Percentiles rank a stretch among this genome's conserved stretches.
These are phyloP conservation scores for Netelia melanura DNA, from an alignment of 2,888 invertebrate genomes.

Conservation along the genomic window DNA sequence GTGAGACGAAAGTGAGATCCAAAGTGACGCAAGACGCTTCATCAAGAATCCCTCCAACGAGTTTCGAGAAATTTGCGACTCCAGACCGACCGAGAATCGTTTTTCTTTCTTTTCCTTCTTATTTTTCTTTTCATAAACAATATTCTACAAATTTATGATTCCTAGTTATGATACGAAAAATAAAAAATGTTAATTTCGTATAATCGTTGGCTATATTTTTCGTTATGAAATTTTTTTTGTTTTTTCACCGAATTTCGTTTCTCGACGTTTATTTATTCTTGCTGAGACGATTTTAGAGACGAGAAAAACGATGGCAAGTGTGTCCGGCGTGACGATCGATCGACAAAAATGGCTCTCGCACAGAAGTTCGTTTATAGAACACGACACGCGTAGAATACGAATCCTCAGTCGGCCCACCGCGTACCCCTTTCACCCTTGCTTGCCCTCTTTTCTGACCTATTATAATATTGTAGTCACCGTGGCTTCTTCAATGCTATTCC, in stretches of 20 bases:
- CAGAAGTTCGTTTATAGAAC: conserved; percentile 62
- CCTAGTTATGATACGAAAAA: too few species aligned
- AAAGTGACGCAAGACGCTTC: conserved; percentile 66
- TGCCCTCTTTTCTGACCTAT: conserved; percentile 61
- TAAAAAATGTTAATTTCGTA: neutral
- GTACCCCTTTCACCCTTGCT: conserved; percentile 35
- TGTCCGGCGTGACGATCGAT: conserved; percentile 57
- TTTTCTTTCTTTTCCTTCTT: neutral
- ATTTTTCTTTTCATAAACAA: too few species aligned
- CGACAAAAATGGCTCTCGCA: conserved; percentile 35
- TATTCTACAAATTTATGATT: too few species aligned
- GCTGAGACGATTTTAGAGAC: neutral
- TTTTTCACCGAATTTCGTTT: neutral
- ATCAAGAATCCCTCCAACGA: conserved; percentile 42
- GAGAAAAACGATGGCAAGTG: neutral
- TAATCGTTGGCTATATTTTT: neutral
- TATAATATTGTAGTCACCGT: conserved; percentile 66
- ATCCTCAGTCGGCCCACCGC: conserved; percentile 49
- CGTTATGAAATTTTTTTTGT: neutral
- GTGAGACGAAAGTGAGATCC: conserved; percentile 65
- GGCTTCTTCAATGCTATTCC: conserved; percentile 57
- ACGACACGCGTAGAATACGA: conserved; percentile 67
- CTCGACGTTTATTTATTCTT: neutral
- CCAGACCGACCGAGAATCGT: neutral
- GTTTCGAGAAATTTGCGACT: conserved; percentile 40